Percentiles rank a stretch among this genome's conserved stretches.
Evolutionary conservation across 2,113 vertebrate genomes (phyloP).

Genomic region (Halichoeres trimaculatus): DNA sequence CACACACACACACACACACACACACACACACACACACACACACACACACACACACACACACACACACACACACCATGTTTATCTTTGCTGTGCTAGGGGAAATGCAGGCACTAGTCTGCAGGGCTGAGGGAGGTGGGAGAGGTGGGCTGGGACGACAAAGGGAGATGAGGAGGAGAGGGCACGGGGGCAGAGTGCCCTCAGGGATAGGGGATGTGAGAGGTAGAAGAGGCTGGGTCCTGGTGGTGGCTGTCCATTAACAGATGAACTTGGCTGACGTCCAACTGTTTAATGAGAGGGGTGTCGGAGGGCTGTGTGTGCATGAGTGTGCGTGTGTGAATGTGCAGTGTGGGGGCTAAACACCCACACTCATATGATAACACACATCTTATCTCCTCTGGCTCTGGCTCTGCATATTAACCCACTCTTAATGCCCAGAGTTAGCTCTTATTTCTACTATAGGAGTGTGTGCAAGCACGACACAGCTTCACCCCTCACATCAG

Average conservation of each 20-base stretch:
- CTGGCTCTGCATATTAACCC: conserved; percentile 50
- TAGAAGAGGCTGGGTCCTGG: conserved; percentile 81
- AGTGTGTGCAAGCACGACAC: conserved; percentile 56
- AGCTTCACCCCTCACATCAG: not conserved
- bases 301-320: conserved; percentile 72
- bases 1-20: conserved; percentile 24
- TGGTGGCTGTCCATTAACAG: conserved; percentile 96
- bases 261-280: conserved; percentile 98
- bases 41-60: conserved; percentile 17
- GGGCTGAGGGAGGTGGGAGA: conserved; percentile 49
- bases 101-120: conserved; percentile 54
- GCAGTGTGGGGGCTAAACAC: conserved; percentile 2
- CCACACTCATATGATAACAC: conserved; percentile 16
- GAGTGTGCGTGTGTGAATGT: conserved; percentile 3
- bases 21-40: conserved; percentile 11
- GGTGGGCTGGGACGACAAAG: conserved; percentile 45
- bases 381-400: conserved; percentile 18
- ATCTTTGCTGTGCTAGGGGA: conserved; percentile 58
- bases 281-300: conserved; percentile 91
- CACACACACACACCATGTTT: conserved; percentile 54
- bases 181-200: conserved; percentile 89
- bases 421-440: conserved; percentile 15
- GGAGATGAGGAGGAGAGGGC: conserved; percentile 76
- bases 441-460: conserved; percentile 38
- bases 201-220: conserved; percentile 87